phyloP scores from a whole-genome alignment of 2,113 vertebrate genomes.

The Grus americana region DNA sequence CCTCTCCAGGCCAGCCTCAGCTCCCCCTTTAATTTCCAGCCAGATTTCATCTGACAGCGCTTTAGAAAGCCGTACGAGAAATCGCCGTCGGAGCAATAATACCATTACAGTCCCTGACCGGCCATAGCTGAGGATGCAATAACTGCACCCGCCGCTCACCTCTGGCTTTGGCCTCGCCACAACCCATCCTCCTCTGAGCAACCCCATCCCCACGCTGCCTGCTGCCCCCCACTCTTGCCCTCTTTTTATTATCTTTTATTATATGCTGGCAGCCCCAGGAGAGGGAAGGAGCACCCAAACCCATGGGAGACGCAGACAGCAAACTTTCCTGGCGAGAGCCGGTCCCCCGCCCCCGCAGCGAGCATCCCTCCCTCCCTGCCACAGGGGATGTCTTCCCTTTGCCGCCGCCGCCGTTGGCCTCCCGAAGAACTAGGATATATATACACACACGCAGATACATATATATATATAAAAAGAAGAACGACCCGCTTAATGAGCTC shows the following conservation, averaged over 20 bases:
- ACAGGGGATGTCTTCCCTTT: background rate
- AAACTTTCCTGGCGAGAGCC: background rate
- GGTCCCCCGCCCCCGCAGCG: fast-evolving
- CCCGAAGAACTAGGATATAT: background rate
- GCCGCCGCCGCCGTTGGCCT: background rate
- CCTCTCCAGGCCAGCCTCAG: background rate
- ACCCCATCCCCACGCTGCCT: background rate
- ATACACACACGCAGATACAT: fast-evolving
- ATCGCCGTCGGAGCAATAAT: background rate
- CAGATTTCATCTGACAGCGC: slow-evolving; percentile 9
- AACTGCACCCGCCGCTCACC: background rate
- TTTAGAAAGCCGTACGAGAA: background rate
- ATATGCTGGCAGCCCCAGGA: background rate
- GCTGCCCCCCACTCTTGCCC: background rate
- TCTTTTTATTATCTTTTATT: background rate
- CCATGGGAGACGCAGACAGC: background rate
- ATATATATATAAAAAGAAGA: slow-evolving; percentile 13
- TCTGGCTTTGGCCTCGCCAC: background rate
- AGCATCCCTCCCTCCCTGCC: background rate
- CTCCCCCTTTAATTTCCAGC: slow-evolving; percentile 22
- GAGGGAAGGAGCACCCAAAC: background rate
- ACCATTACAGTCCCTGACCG: slow-evolving; percentile 10
- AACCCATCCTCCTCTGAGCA: background rate
- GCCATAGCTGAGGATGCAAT: background rate
- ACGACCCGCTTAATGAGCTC: slow-evolving; percentile 68